Evolutionary conservation across 2,113 vertebrate genomes (phyloP).

Genomic region (Dromaius novaehollandiae): DNA sequence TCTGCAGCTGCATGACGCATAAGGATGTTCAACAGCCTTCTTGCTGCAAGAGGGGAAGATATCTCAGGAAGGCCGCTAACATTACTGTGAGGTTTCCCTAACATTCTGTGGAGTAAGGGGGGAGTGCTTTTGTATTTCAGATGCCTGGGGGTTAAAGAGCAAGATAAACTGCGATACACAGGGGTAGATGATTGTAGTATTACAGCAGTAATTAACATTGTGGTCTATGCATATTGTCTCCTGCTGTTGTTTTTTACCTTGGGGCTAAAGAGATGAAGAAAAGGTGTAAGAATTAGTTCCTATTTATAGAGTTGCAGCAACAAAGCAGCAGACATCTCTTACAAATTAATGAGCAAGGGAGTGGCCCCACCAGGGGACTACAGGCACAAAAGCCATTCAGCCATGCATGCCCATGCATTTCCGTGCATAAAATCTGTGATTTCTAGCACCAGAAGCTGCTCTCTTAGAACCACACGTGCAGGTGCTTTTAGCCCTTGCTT

Average conservation of each 20-base stretch:
- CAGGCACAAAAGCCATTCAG: neutral
- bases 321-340: neutral
- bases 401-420: neutral
- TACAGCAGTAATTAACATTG: neutral
- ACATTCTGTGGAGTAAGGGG: neutral
- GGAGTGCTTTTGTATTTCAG: neutral
- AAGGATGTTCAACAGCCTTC: neutral
- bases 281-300: neutral
- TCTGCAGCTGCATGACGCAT: neutral
- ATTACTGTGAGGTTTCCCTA: neutral
- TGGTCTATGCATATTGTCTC: neutral
- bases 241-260: neutral
- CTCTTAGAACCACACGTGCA: neutral
- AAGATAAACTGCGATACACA: neutral
- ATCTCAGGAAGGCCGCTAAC: neutral
- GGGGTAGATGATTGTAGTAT: neutral
- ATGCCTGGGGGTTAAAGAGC: neutral
- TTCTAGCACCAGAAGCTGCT: neutral
- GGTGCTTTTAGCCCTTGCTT: neutral
- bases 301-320: neutral
- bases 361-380: neutral
- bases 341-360: neutral
- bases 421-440: neutral
- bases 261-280: neutral
- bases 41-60: neutral